Evolutionary conservation across 2,888 invertebrate genomes (phyloP).

Genomic region (Dorcus parallelipipedus): DNA sequence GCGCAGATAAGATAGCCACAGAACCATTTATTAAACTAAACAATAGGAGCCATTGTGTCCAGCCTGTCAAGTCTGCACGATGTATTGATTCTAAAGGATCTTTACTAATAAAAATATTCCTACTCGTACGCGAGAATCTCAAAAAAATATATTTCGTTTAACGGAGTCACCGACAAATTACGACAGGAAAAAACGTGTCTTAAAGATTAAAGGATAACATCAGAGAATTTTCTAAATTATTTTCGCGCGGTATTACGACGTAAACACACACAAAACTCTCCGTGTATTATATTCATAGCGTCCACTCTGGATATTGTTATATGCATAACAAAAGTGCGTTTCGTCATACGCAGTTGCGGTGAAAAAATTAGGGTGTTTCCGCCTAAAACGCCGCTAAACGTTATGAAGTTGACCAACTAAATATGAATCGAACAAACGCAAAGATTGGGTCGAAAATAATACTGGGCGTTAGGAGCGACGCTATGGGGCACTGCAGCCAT

Average conservation of each 20-base stretch:
- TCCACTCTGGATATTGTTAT: background rate
- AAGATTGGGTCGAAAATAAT: background rate
- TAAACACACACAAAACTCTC: too few relatives aligned
- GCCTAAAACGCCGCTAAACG: conserved; percentile 35
- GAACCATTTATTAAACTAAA: conserved; percentile 20
- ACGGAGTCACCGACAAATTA: too few relatives aligned
- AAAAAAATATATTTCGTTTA: too few relatives aligned
- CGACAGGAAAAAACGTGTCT: too few relatives aligned
- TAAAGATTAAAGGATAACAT: too few relatives aligned
- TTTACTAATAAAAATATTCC: background rate
- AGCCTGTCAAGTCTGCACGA: conserved; percentile 1
- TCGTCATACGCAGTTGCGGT: conserved; percentile 38
- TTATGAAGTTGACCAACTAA: conserved; percentile 18
- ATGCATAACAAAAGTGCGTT: conserved; percentile 2
- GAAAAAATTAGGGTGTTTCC: conserved; percentile 43
- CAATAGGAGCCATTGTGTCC: conserved; percentile 22
- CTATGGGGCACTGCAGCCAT: conserved; percentile 30
- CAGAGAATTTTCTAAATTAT: too few relatives aligned
- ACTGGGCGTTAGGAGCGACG: background rate
- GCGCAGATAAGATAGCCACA: conserved; percentile 17
- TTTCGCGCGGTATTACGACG: too few relatives aligned
- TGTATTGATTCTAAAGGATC: conserved; percentile 11
- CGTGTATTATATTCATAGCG: too few relatives aligned
- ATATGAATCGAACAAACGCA: background rate
- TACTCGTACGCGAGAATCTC: too few relatives aligned